Evolutionary conservation across 2,888 invertebrate species (phyloP), one percentile per base, ranked within the genome.

Genomic region (Brachyopa scutellaris): DNA sequence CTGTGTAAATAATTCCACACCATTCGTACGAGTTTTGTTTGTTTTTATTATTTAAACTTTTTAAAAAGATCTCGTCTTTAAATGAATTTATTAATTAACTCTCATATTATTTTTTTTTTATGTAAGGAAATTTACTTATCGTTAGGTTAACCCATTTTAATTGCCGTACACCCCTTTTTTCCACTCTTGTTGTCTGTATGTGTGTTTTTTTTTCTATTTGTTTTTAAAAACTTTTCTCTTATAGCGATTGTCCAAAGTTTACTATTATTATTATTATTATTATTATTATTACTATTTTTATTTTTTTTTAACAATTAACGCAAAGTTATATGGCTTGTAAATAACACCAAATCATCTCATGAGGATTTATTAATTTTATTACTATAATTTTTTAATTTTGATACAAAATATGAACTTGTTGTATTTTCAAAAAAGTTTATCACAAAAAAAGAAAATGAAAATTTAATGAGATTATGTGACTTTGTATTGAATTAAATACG

Each of bases 171-270:
- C 67, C 57, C 40, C 53, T 17, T n/a, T 19, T 13, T 64, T 72
- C 49, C 66, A 74, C 76, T 80, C 80, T 42, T 80, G 77, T 77
- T 77, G 66, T 82, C 77, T 82, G 57, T 70, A 51, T 76, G 61
- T 61, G 49, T 74, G 40, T 59, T 33, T 61, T 59, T 61, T 53
- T 45, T n/a, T n/a, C n/a, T 29, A 19, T 40, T 17, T 40, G 0
- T 26, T 13, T 23, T 49, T 23, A 38, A n/a, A n/a, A 26, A 53
- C 9, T 67, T 40, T 45, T 51, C 21, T 76, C 42, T 80, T 76
- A 82, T 61, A 82, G 82, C 82, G 64, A 82, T 82, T 82, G 66
- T 82, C 82, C 82, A 82, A 82, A 82, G 82, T 82, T 80, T 69
- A 70, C 45, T 70, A 59, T 64, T 57, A 76, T 38, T 62, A 57